Conservation (phyloP, 2,888 invertebrate species). For the Rotaria sp. region DNA sequence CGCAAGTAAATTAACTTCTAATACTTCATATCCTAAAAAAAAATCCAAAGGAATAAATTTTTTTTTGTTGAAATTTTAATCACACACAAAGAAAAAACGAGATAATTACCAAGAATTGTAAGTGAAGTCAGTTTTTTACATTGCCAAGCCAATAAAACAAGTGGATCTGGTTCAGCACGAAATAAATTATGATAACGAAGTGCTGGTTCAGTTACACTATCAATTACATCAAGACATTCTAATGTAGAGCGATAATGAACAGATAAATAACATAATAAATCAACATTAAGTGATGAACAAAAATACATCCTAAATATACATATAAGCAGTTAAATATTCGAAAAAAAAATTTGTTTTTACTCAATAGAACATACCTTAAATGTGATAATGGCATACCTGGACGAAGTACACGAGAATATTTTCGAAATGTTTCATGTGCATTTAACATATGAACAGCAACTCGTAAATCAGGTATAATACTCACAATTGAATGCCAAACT, state of each 20-base stretch:
- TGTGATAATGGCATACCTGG: conserved; percentile 32
- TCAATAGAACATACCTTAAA: conserved; percentile 7
- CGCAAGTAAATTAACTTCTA: conserved; percentile 39
- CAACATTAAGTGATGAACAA: conserved; percentile 39
- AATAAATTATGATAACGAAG: conserved; percentile 38
- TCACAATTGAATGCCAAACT: background rate
- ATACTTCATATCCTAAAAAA: conserved; percentile 38
- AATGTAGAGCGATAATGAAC: conserved; percentile 37
- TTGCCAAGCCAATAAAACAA: conserved; percentile 39
- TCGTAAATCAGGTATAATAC: conserved; percentile 15
- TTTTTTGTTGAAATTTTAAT: background rate
- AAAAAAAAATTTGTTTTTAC: background rate
- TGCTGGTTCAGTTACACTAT: conserved; percentile 35
- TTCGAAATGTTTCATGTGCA: conserved; percentile 32
- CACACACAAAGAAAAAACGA: background rate
- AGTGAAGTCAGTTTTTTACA: conserved; percentile 38
- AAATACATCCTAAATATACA: conserved; percentile 40
- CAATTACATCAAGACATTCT: conserved; percentile 37
- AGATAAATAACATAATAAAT: conserved; percentile 34
- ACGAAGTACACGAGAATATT: conserved; percentile 28
- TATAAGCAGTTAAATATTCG: no score
- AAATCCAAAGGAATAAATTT: no score
- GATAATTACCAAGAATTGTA: background rate
- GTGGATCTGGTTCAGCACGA: conserved; percentile 34
- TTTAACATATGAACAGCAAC: conserved; percentile 37